Percentiles rank a stretch among this genome's conserved stretches.
These are phyloP conservation scores for Dynastes tityus DNA, from an alignment of 2,888 invertebrate genomes.

Conservation along the genomic window DNA sequence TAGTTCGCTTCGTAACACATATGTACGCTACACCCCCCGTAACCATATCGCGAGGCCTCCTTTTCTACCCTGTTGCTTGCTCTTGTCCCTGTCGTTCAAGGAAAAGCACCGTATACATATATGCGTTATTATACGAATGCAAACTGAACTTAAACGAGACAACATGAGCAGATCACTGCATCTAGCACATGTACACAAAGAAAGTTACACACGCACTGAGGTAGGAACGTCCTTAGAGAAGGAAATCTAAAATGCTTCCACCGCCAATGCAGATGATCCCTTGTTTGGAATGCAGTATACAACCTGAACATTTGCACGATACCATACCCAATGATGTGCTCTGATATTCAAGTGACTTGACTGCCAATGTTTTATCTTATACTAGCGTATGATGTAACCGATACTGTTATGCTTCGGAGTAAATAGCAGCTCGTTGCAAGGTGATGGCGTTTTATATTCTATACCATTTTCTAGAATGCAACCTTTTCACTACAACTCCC, in stretches of 20 bases:
- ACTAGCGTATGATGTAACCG: slow-evolving; percentile 55
- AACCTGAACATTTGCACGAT: slow-evolving; percentile 61
- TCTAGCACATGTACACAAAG: slow-evolving; percentile 14
- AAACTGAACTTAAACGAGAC: slow-evolving; percentile 46
- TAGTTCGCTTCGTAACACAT: slow-evolving; percentile 31
- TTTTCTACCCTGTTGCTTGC: background rate
- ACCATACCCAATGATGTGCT: slow-evolving; percentile 55
- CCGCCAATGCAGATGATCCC: slow-evolving; percentile 60
- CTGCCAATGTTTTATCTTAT: slow-evolving; percentile 59
- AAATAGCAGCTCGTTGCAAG: slow-evolving; percentile 38
- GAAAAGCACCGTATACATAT: slow-evolving; percentile 11
- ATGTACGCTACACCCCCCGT: background rate
- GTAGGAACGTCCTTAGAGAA: slow-evolving; percentile 55
- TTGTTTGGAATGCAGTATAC: slow-evolving; percentile 61
- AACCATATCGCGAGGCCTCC: background rate
- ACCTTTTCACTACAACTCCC: background rate
- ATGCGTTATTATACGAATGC: slow-evolving; percentile 45
- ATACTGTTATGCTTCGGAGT: slow-evolving; percentile 55
- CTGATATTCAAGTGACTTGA: slow-evolving; percentile 60
- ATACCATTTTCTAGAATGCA: slow-evolving; percentile 22
- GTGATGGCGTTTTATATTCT: slow-evolving; percentile 35
- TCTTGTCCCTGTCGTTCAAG: slow-evolving; percentile 6
- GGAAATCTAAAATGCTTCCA: slow-evolving; percentile 57
- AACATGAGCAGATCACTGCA: slow-evolving; percentile 50
- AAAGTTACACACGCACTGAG: slow-evolving; percentile 34